phyloP scores from a whole-genome alignment of 2,797 vertebrate genomes.

The Acanthurus leucopareius region DNA sequence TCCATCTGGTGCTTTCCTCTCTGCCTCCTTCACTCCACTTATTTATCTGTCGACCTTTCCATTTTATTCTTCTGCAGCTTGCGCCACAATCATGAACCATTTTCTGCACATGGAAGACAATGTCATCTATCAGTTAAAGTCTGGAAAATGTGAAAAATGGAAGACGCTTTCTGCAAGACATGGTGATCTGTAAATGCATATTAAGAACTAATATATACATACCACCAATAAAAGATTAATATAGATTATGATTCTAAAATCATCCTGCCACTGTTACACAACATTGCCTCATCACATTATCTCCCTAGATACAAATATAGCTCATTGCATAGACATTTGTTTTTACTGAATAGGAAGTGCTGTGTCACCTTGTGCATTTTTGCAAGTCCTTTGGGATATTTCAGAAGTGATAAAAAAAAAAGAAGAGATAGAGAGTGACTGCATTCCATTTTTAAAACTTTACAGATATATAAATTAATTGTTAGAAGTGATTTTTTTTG shows the following conservation, averaged over 20 bases:
- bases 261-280: neutral
- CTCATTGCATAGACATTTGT: constrained; percentile 1
- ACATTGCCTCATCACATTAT: constrained; percentile 6
- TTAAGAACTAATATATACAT: constrained; percentile 10
- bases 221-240: neutral
- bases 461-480: neutral
- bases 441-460: neutral
- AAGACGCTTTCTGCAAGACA: constrained; percentile 5
- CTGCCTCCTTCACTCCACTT: constrained; percentile 47
- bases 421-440: neutral
- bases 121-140: constrained; percentile 35
- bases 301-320: neutral
- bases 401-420: neutral
- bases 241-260: constrained; percentile 23
- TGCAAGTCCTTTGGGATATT: neutral
- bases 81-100: constrained; percentile 41
- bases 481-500: neutral
- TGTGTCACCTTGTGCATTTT: neutral
- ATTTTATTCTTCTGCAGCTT: constrained; percentile 40
- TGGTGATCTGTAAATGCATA: neutral
- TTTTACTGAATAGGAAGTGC: constrained; percentile 11
- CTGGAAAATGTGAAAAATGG: constrained; percentile 10
- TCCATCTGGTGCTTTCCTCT: constrained; percentile 61
- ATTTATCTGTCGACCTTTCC: constrained; percentile 64
- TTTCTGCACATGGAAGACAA: constrained; percentile 48